Evolutionary conservation across 2,888 invertebrate species (phyloP).

Genomic region (Blera fallax): DNA sequence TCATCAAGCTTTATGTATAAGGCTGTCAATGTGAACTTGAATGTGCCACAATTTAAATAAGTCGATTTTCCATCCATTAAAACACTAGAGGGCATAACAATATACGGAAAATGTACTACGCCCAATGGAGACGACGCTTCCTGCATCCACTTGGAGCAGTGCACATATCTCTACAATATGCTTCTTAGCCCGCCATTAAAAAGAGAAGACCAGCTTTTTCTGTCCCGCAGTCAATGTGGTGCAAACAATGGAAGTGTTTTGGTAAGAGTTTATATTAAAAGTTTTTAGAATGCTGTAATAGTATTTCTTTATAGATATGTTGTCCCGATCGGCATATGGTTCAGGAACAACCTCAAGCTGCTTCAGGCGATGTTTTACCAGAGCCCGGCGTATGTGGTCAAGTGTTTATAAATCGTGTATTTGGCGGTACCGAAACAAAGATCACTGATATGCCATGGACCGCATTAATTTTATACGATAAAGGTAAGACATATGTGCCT

Average conservation of each 20-base stretch:
- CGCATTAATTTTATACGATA: conserved; percentile 82
- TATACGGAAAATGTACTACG: conserved; percentile 79
- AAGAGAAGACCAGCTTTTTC: conserved; percentile 48
- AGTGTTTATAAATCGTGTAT: conserved; percentile 83
- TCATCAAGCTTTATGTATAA: too few relatives aligned
- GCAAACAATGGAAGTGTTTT: neutral
- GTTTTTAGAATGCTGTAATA: neutral
- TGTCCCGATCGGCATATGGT: neutral
- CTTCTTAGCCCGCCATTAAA: conserved; percentile 75
- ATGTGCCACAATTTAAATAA: conserved; percentile 10
- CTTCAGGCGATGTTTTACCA: conserved; percentile 80
- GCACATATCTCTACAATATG: conserved; percentile 77
- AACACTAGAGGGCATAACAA: conserved; percentile 61
- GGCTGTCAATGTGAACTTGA: too few relatives aligned
- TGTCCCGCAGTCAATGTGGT: neutral
- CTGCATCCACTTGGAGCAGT: conserved; percentile 78
- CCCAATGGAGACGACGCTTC: conserved; percentile 79
- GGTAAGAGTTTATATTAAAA: neutral
- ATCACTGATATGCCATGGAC: conserved; percentile 86
- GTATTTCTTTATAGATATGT: neutral
- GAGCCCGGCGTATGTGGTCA: conserved; percentile 83
- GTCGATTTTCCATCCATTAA: conserved; percentile 50
- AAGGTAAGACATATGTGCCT: conserved; percentile 75
- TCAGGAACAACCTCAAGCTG: neutral
- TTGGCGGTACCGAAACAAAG: conserved; percentile 85